A percentile compares a stretch with the other conserved stretches of the same genome.
Evolutionary conservation across 2,888 invertebrate genomes (phyloP).

Genomic region (Apomyelois bistriatella): DNA sequence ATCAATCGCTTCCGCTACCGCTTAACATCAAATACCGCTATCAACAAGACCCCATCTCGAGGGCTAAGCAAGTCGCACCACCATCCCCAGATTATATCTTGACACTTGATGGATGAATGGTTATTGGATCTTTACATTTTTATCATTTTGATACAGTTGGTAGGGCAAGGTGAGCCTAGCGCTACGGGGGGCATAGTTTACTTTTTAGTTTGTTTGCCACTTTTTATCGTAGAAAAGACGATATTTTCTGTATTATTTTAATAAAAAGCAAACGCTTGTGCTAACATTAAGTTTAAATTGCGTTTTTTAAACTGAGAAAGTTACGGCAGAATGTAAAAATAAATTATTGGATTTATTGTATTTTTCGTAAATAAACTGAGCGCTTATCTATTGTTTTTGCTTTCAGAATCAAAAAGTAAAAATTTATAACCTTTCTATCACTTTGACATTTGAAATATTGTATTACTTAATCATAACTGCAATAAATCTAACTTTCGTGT

Average conservation of each 20-base stretch:
- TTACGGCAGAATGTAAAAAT: too few species aligned
- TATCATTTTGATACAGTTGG: slow-evolving; percentile 79
- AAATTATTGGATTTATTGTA: too few species aligned
- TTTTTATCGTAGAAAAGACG: slow-evolving; percentile 6
- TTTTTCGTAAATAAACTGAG: too few species aligned
- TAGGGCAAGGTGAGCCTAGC: slow-evolving; percentile 59
- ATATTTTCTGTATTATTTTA: slow-evolving; percentile 4
- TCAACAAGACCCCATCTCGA: slow-evolving; percentile 44
- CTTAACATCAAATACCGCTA: background rate
- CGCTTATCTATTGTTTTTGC: too few species aligned
- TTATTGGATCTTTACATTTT: slow-evolving; percentile 86
- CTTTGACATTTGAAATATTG: too few species aligned
- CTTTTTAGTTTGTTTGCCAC: slow-evolving; percentile 27
- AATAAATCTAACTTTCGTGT: too few species aligned
- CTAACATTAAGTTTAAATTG: background rate
- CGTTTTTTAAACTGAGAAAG: too few species aligned
- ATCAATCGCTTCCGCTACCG: background rate
- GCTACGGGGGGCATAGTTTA: slow-evolving; percentile 49
- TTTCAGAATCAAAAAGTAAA: too few species aligned
- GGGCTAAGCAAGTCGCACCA: slow-evolving; percentile 74
- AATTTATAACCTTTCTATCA: too few species aligned
- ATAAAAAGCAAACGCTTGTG: background rate
- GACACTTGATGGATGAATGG: slow-evolving; percentile 90
- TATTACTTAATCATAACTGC: too few species aligned
- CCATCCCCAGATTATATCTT: slow-evolving; percentile 83